Evolutionary conservation across 2,888 invertebrate species (phyloP).

Genomic region (Melangyna quadrimaculata): DNA sequence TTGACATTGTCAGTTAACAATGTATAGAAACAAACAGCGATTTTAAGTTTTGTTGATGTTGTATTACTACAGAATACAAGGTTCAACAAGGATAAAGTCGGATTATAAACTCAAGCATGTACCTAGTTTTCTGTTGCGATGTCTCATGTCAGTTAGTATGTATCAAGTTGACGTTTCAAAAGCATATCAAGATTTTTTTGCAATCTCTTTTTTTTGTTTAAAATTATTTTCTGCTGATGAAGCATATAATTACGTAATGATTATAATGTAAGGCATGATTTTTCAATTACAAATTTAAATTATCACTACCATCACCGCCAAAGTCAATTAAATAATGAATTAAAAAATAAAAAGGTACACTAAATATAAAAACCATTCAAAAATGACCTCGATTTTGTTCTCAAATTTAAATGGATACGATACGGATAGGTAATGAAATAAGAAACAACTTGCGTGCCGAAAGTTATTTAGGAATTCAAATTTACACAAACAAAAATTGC

Average conservation of each 20-base stretch:
- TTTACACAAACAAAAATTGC: conserved; percentile 31
- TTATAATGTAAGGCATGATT: background rate
- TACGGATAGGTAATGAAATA: background rate
- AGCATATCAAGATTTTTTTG: background rate
- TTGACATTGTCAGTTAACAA: conserved; percentile 34
- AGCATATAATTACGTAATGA: conserved; percentile 41
- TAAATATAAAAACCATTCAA: conserved; percentile 21
- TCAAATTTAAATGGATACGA: conserved; percentile 3
- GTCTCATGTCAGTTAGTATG: conserved; percentile 35
- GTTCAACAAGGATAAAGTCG: conserved; percentile 41
- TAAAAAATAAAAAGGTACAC: background rate
- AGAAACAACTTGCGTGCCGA: conserved; percentile 12
- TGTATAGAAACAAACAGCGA: background rate
- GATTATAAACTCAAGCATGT: background rate
- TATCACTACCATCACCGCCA: background rate
- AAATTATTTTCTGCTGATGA: background rate
- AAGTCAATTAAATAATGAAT: background rate
- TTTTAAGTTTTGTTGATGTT: background rate
- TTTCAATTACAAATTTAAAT: conserved; percentile 7
- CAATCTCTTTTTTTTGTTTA: conserved; percentile 3
- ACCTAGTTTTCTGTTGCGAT: conserved; percentile 7
- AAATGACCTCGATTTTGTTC: conserved; percentile 39
- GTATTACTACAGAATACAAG: background rate
- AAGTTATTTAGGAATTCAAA: conserved; percentile 24
- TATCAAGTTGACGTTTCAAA: conserved; percentile 53